phyloP scores from a whole-genome alignment of 1,140 invertebrate genomes.

The Brachionus manjavacas region DNA sequence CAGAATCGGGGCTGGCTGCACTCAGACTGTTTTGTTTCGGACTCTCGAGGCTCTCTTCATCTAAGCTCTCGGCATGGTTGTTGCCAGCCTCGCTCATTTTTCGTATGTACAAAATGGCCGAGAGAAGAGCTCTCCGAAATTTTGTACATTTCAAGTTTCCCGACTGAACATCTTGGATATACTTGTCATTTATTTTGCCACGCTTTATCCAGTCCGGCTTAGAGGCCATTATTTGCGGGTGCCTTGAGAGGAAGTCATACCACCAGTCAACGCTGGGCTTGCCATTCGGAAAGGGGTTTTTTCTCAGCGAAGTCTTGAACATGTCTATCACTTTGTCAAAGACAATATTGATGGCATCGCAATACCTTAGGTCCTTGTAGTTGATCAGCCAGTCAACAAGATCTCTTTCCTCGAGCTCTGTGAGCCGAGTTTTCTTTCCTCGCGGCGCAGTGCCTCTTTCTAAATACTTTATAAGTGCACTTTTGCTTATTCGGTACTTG shows the following conservation, averaged over 20 bases:
- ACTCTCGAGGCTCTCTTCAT: not conserved
- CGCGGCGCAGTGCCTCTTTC: conserved; percentile 28
- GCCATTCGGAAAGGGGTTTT: conserved; percentile 33
- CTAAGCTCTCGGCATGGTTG: not conserved
- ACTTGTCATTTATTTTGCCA: conserved; percentile 41
- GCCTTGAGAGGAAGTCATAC: conserved; percentile 41
- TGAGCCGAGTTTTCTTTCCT: conserved; percentile 19
- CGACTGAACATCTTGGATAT: conserved; percentile 39
- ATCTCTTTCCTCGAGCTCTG: conserved; percentile 17
- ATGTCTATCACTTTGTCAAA: conserved; percentile 26
- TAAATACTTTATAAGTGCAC: not conserved
- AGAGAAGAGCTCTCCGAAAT: conserved; percentile 9
- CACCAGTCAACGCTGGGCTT: conserved; percentile 34
- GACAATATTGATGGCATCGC: conserved; percentile 27
- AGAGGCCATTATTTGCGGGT: conserved; percentile 39
- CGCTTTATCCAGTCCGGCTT: conserved; percentile 40
- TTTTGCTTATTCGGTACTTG: conserved; percentile 29
- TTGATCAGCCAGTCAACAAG: conserved; percentile 32
- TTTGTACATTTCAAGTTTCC: conserved; percentile 36
- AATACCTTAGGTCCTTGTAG: conserved; percentile 22
- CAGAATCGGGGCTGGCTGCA: not conserved
- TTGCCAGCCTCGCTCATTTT: not conserved
- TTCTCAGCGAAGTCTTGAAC: not conserved
- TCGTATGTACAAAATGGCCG: conserved; percentile 25
- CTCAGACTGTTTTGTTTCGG: not conserved